A percentile compares a stretch with the other conserved stretches of the same genome.
These are phyloP conservation scores for Drosophila pseudotakahashii DNA, from an alignment of 2,888 invertebrate genomes.

Conservation along the genomic window DNA sequence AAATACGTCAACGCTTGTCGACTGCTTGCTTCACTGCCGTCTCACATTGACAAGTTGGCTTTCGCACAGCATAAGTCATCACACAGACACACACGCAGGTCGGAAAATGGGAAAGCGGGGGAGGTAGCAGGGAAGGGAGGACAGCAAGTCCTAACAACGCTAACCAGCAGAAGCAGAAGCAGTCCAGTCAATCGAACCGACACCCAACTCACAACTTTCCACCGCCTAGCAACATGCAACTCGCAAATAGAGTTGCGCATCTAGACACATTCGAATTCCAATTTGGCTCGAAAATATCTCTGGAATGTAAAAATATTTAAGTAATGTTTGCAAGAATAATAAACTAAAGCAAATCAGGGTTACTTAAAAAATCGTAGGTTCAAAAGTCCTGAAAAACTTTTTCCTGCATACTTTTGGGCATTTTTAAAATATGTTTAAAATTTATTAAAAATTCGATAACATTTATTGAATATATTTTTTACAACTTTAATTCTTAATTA, in stretches of 20 bases:
- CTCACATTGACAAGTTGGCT: constrained; percentile 78
- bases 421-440: too few relatives aligned
- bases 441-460: too few relatives aligned
- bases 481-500: too few relatives aligned
- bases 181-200: constrained; percentile 35
- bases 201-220: constrained; percentile 20
- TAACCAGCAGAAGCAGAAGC: constrained; percentile 29
- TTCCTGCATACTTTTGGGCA: too few relatives aligned
- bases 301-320: not conserved
- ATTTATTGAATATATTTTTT: too few relatives aligned
- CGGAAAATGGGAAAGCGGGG: not conserved
- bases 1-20: constrained; percentile 78
- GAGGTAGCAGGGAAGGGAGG: not conserved
- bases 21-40: constrained; percentile 69
- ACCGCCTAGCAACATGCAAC: constrained; percentile 16
- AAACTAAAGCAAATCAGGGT: not conserved
- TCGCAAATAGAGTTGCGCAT: not conserved
- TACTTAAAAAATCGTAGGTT: not conserved
- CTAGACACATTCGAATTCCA: not conserved
- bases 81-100: constrained; percentile 13
- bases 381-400: too few relatives aligned
- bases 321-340: not conserved
- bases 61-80: constrained; percentile 60
- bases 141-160: constrained; percentile 28
- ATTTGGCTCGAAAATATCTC: not conserved